Evolutionary conservation across 2,888 invertebrate species (phyloP), one percentile per base, ranked within the genome.

Genomic region (Campoletis raptor): DNA sequence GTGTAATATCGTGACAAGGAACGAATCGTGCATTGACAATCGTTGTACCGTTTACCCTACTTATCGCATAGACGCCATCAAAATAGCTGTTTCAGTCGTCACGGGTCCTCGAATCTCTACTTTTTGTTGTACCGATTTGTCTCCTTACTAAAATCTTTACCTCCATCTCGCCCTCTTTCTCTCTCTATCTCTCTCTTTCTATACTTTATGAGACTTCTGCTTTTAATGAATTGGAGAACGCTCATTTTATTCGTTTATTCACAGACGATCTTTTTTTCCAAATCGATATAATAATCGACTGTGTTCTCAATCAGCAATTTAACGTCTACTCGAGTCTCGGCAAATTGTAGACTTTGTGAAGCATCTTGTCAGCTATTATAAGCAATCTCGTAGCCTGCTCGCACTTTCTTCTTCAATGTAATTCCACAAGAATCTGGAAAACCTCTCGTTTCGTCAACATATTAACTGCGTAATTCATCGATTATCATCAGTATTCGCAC

Each of bases 381-480:
- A 12, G 48, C 37, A 42, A 30, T 37, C 77, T 48, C 45, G 30
- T 54, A 24, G 54, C 40, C 12, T 24, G 40, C 7, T 37, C 73
- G 67, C 81, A 86, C 86, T 86, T 86, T 86, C 86, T 73, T 83
- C 86, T 37, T 86, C 83, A 36, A 80, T 81, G 67, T n/a, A 64
- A 70, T 57, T 30, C 64, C 64, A 37, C 57, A 73, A 61, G 77
- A 81, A 86, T 73, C 72, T n/a, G 40, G 30, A 81, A 73, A 81
- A 81, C 61, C 36, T 48, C 37, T 52, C 52, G 73, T 54, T 30
- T 36, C 30, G 67, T 54, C 36, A 30, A 30, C 40, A n/a, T 18
- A 52, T 64, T 52, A 24, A 61, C 48, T 30, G 30, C 40, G 70
- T 79, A 74, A 79, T 79, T 79, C 74, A 81, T 83, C 67, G 76